phyloP scores from a whole-genome alignment of 2,113 vertebrate genomes.

The Trematocara marginatum region DNA sequence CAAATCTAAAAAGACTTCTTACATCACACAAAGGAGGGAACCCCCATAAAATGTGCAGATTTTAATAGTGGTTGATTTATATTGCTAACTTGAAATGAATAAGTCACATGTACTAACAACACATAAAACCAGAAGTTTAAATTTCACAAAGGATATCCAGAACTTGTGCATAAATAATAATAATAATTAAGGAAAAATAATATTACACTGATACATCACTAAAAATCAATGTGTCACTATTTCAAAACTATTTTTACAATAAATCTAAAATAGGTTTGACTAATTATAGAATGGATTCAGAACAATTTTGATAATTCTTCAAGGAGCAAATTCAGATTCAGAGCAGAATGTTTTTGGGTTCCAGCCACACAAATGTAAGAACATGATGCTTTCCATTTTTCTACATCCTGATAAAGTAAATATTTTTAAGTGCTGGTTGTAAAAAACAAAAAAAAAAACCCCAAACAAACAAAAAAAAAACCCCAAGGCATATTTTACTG shows the following conservation, averaged over 20 bases:
- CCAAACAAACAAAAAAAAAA: neutral
- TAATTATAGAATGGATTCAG: neutral
- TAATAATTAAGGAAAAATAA: neutral
- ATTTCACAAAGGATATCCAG: neutral
- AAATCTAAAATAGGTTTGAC: neutral
- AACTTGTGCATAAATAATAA: neutral
- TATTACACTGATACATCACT: neutral
- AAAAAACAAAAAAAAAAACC: neutral
- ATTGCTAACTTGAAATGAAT: neutral
- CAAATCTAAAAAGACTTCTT: neutral
- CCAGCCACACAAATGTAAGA: neutral
- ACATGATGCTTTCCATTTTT: neutral
- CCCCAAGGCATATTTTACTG: neutral
- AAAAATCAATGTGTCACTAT: neutral
- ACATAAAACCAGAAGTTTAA: neutral
- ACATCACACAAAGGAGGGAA: neutral
- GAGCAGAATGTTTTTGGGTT: neutral
- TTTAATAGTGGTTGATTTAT: neutral
- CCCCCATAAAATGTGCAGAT: neutral
- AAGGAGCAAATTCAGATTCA: neutral
- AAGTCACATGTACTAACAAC: neutral
- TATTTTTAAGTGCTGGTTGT: neutral
- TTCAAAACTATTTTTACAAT: neutral
- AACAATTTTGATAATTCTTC: neutral
- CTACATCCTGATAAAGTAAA: neutral